Evolutionary conservation across 2,113 vertebrate species (phyloP).

Genomic region (Calypte anna): DNA sequence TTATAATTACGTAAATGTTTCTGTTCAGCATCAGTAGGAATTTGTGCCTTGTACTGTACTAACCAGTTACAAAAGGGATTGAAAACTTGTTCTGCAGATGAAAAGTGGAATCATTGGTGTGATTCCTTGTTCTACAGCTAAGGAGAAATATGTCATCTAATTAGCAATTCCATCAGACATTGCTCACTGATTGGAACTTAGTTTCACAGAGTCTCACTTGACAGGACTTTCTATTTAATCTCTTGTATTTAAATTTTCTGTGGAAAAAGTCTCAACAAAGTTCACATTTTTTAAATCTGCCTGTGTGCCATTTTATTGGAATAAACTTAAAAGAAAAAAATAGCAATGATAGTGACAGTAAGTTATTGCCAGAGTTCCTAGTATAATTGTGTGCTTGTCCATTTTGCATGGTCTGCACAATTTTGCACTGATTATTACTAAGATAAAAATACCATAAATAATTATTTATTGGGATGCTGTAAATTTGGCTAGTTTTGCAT

Average conservation of each 20-base stretch:
- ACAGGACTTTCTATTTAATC: constrained; percentile 53
- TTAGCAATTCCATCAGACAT: constrained; percentile 66
- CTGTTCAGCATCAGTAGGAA: constrained; percentile 48
- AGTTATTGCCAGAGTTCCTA: neutral
- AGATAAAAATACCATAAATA: neutral
- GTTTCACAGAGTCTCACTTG: constrained; percentile 50
- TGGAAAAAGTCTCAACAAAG: constrained; percentile 44
- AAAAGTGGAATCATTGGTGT: constrained; percentile 17
- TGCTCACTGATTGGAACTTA: constrained; percentile 60
- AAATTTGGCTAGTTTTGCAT: neutral
- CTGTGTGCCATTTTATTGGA: neutral
- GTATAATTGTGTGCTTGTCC: neutral
- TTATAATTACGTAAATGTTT: constrained; percentile 48
- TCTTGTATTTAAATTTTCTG: constrained; percentile 48
- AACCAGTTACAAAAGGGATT: constrained; percentile 31
- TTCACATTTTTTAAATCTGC: neutral
- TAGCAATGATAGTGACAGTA: neutral
- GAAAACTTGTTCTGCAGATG: constrained; percentile 21
- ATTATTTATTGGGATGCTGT: neutral
- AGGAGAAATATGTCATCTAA: constrained; percentile 58
- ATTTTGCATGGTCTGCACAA: neutral
- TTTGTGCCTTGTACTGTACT: neutral
- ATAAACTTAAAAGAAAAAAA: neutral
- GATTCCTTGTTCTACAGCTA: constrained; percentile 55
- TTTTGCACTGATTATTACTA: neutral